These are phyloP conservation scores for Glossosoma conforme DNA, from an alignment of 1,140 invertebrate species.

Conservation along the genomic window DNA sequence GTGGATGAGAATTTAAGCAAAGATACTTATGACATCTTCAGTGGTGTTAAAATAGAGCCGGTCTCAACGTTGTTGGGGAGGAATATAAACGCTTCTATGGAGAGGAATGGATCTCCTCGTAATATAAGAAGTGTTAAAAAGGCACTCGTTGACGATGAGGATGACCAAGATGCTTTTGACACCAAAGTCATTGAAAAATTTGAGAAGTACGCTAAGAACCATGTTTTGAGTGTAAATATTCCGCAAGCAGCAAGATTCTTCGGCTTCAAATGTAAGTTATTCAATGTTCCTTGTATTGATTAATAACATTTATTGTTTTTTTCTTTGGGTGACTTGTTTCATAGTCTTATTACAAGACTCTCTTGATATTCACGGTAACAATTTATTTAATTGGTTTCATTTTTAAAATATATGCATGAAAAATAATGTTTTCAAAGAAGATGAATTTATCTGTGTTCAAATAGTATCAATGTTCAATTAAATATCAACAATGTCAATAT, in stretches of 20 bases:
- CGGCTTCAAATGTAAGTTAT: conserved; percentile 50
- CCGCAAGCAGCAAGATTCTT: conserved; percentile 54
- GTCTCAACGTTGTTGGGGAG: conserved; percentile 10
- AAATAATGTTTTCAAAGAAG: too few relatives aligned
- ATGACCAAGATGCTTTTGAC: conserved; percentile 35
- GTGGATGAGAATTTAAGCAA: conserved; percentile 38
- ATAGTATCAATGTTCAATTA: too few relatives aligned
- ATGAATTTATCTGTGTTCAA: too few relatives aligned
- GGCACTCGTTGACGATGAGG: background rate
- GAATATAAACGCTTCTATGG: conserved; percentile 2
- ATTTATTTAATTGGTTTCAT: too few relatives aligned
- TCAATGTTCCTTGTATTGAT: too few relatives aligned
- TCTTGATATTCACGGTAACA: too few relatives aligned
- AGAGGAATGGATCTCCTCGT: conserved; percentile 18
- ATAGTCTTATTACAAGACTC: too few relatives aligned
- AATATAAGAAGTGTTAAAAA: background rate
- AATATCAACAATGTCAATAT: too few relatives aligned
- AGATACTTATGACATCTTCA: conserved; percentile 39
- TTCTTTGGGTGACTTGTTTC: too few relatives aligned
- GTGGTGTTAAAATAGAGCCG: conserved; percentile 41
- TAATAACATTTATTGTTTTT: background rate
- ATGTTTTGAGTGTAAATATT: conserved; percentile 51
- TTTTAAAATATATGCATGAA: too few relatives aligned
- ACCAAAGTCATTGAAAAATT: conserved; percentile 42
- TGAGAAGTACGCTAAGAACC: conserved; percentile 45